Evolutionary conservation across 2,113 vertebrate species (phyloP).

Genomic region (Willisornis vidua): DNA sequence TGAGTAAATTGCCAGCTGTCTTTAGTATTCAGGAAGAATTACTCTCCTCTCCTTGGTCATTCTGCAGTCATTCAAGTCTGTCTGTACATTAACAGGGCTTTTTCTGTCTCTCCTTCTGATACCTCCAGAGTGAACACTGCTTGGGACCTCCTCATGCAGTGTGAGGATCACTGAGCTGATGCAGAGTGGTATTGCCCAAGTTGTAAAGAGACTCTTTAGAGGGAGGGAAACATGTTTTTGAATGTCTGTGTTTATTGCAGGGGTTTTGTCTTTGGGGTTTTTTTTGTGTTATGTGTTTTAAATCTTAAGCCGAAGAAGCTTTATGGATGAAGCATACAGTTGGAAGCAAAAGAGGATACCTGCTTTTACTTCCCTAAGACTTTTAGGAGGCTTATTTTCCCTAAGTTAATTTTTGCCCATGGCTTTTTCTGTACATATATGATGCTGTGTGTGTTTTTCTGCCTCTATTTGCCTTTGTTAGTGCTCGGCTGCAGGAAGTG

Average conservation of each 20-base stretch:
- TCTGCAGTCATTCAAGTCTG: not conserved
- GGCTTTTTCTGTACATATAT: not conserved
- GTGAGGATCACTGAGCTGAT: not conserved
- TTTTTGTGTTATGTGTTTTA: not conserved
- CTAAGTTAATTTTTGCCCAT: not conserved
- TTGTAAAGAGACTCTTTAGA: not conserved
- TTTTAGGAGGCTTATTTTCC: not conserved
- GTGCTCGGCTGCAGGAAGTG: not conserved
- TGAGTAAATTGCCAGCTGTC: not conserved
- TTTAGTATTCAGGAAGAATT: not conserved
- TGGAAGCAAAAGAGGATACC: not conserved
- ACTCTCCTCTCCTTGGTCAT: not conserved
- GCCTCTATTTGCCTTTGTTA: not conserved
- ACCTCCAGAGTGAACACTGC: not conserved
- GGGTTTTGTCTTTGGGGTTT: rapidly evolving
- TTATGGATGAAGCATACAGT: not conserved
- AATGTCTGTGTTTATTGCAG: not conserved
- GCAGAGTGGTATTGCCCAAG: rapidly evolving
- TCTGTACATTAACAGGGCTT: not conserved
- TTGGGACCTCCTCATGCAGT: not conserved
- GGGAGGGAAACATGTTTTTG: rapidly evolving
- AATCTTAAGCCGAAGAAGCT: not conserved
- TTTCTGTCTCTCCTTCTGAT: not conserved
- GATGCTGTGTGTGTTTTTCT: not conserved
- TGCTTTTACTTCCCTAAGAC: not conserved